These are phyloP conservation scores for Muscicapa adusta DNA, from an alignment of 2,113 vertebrate genomes.

Conservation along the genomic window DNA sequence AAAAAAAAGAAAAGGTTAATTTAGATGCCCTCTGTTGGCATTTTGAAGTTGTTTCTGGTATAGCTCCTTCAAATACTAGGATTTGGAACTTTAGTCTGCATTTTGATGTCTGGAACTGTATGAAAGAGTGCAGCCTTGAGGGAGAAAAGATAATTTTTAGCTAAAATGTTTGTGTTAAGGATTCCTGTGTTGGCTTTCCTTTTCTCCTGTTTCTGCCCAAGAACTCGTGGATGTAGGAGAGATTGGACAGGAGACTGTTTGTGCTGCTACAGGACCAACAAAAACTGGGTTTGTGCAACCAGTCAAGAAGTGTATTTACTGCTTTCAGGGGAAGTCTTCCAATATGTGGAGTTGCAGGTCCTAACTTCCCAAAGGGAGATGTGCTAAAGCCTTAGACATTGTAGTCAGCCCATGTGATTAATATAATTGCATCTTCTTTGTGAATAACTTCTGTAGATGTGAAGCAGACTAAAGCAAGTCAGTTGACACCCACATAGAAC, in stretches of 20 bases:
- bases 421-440: neutral
- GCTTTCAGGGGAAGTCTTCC: neutral
- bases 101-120: neutral
- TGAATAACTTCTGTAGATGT: conserved; percentile 7
- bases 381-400: neutral
- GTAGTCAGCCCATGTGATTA: neutral
- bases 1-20: neutral
- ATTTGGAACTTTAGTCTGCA: neutral
- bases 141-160: neutral
- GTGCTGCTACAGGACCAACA: neutral
- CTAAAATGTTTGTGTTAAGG: neutral
- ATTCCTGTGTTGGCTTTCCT: neutral
- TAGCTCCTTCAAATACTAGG: neutral
- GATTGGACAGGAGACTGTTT: neutral
- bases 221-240: neutral
- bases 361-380: neutral
- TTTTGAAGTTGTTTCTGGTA: neutral
- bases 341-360: neutral
- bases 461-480: conserved; percentile 18
- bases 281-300: neutral
- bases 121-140: neutral
- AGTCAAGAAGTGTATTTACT: neutral
- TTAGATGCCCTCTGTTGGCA: neutral
- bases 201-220: neutral
- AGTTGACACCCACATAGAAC: neutral